Base-by-base conservation (phyloP, 1,140 invertebrate species). In the Zaprionus gabonicus region DNA sequence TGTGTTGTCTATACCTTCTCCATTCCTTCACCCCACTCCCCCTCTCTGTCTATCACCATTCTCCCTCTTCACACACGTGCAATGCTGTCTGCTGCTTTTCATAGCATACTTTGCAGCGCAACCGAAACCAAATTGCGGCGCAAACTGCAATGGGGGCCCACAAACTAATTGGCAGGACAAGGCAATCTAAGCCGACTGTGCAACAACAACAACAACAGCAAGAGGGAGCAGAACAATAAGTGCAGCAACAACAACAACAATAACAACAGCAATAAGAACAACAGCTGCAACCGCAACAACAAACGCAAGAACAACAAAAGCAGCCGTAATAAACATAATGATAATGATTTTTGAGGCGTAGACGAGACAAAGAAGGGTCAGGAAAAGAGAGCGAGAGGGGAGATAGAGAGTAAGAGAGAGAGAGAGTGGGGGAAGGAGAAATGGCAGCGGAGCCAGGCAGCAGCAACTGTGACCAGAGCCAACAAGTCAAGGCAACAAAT, bases 401-500 rank as follows among this genome's bases (percentile, higher is more conserved):
- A 2, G 5, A 41, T 4, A 60, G 57, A n/a, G 15, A 6, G 23
- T 6, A 13, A 34, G 31, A 36, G 27, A 17, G 55, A 13, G 55
- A 56, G 13, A 25, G 25, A 27, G 12, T 5, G 23, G 9, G 53
- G 13, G 9, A 58, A 31, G 15, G n/a, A 49, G 15, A 20, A 36
- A 6, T 10, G n/a, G 55, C 12, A 55, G 9, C 13, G 15, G 23
- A 20, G 31, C 7, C 3, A 9, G 23, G 28, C 31, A 34, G 31
- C 31, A 34, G 31, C 31, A 34, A 34, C 31, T 34, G 31, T 34
- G 31, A 9, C n/a, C 55, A 67, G 64, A 27, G 62, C 51, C 69
- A 68, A 55, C 56, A 72, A 85, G 70, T 69, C 75, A 85, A 85
- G 78, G 75, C 74, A 72, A 75, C 57, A 65, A 78, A 60, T 25